A percentile compares a stretch with the other conserved stretches of the same genome.
Conservation (phyloP, 2,888 invertebrate species). For the Zaprionus lineosus region DNA sequence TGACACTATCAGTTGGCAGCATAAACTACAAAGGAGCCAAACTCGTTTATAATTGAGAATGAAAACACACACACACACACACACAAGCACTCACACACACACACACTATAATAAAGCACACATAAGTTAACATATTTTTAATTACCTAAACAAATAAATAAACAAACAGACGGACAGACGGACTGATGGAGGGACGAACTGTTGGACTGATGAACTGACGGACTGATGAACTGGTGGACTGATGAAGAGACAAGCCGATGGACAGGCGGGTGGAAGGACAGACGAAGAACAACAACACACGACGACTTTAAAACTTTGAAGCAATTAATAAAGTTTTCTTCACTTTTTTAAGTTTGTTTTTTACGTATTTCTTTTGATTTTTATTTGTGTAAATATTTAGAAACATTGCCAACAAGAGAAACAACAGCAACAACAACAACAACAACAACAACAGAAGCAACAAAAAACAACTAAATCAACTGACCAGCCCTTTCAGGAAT, state of each 20-base stretch:
- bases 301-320: conserved; percentile 46
- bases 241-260: too few relatives aligned
- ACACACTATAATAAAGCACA: too few relatives aligned
- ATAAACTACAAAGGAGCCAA: conserved; percentile 36
- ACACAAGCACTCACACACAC: not conserved
- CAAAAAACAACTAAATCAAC: conserved; percentile 33
- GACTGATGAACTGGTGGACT: too few relatives aligned
- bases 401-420: conserved; percentile 42
- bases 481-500: conserved; percentile 23
- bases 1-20: conserved; percentile 11
- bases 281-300: conserved; percentile 25
- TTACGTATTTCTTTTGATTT: conserved; percentile 9
- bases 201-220: too few relatives aligned
- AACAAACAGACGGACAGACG: too few relatives aligned
- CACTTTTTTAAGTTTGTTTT: conserved; percentile 18
- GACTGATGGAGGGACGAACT: too few relatives aligned
- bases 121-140: conserved; percentile 74
- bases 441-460: too few relatives aligned
- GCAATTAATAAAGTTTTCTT: conserved; percentile 70
- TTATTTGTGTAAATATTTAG: conserved; percentile 60
- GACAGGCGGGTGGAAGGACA: too few relatives aligned
- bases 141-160: conserved; percentile 69
- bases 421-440: conserved; percentile 34
- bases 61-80: conserved; percentile 11
- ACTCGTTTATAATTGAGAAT: conserved; percentile 14